Conservation (phyloP, 1,140 invertebrate genomes). For the Pseudomyrmex pallidus region DNA sequence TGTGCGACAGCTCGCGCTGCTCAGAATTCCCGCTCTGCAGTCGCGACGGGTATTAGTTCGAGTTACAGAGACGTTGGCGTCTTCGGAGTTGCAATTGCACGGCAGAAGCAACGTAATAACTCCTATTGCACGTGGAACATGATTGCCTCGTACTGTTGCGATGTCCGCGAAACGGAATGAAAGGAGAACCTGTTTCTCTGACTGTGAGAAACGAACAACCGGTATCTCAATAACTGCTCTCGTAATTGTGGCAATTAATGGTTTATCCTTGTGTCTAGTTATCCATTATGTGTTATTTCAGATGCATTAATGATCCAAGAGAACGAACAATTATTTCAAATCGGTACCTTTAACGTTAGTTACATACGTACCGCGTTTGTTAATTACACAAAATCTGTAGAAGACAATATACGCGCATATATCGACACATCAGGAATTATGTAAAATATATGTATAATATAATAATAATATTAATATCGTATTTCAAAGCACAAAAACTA, state of each 20-base stretch:
- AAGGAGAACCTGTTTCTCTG: constrained; percentile 8
- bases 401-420: not conserved
- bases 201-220: constrained; percentile 40
- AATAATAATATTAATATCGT: constrained; percentile 15
- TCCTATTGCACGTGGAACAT: constrained; percentile 43
- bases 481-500: not conserved
- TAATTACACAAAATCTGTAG: not conserved
- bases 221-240: not conserved
- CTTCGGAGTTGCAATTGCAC: constrained; percentile 56
- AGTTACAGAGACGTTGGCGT: constrained; percentile 42
- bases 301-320: constrained; percentile 8
- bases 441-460: not conserved
- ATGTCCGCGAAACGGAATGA: constrained; percentile 29
- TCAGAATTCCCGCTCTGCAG: constrained; percentile 38
- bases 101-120: constrained; percentile 52
- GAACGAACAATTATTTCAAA: constrained; percentile 30
- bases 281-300: constrained; percentile 17
- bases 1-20: constrained; percentile 15
- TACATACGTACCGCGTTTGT: not conserved
- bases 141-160: constrained; percentile 31
- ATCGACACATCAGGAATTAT: not conserved
- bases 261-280: constrained; percentile 16
- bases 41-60: constrained; percentile 48
- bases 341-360: not conserved
- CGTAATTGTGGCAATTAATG: constrained; percentile 45